phyloP scores from a whole-genome alignment of 2,797 vertebrate species.

The Gorsachius magnificus region DNA sequence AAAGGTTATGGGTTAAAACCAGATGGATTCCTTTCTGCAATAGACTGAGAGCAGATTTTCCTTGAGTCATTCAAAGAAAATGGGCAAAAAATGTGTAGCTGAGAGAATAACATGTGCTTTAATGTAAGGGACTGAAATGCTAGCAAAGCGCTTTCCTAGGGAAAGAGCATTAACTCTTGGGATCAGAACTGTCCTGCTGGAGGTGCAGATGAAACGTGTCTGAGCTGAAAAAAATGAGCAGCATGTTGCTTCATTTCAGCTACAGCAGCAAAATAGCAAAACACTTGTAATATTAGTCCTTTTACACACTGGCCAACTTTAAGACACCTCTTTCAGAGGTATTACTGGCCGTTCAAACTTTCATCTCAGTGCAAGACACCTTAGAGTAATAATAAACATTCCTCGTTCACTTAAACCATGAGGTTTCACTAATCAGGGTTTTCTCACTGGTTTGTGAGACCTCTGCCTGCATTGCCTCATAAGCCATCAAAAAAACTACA shows the following conservation, averaged over 20 bases:
- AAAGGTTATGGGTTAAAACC: not conserved
- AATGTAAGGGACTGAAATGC: conserved; percentile 10
- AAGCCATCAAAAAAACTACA: not conserved
- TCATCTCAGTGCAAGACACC: not conserved
- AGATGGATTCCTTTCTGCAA: not conserved
- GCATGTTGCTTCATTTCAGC: not conserved
- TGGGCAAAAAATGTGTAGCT: not conserved
- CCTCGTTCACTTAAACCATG: not conserved
- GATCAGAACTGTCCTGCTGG: not conserved
- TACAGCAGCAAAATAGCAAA: not conserved
- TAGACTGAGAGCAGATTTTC: not conserved
- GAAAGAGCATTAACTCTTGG: not conserved
- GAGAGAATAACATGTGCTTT: not conserved
- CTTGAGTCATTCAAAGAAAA: conserved; percentile 7
- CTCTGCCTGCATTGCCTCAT: not conserved
- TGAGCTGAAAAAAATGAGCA: not conserved
- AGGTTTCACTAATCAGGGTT: not conserved
- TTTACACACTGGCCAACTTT: not conserved
- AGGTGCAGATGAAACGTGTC: conserved; percentile 6
- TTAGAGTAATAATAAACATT: not conserved
- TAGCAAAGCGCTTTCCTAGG: not conserved
- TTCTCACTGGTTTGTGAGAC: not conserved
- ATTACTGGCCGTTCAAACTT: not conserved
- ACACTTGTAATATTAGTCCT: not conserved
- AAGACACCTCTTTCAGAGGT: not conserved